Conservation (phyloP, 1,140 invertebrate species). For the Hermatobates lingyangjiaoensis region DNA sequence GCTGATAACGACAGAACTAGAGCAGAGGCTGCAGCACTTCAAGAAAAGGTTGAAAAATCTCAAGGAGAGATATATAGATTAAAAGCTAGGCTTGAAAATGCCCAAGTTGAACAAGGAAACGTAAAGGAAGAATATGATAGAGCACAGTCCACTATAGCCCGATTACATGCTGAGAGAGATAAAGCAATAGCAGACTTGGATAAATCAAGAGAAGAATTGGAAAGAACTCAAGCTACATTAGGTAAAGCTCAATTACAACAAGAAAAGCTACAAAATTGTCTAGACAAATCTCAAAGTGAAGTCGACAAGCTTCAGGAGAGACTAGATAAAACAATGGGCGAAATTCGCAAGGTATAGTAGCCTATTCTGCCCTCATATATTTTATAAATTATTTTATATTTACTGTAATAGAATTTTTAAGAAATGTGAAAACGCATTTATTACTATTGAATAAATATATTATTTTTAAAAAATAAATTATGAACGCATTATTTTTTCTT, state of each 20-base stretch:
- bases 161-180: slow-evolving; percentile 72
- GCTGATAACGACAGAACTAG: slow-evolving; percentile 71
- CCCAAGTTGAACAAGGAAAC: slow-evolving; percentile 80
- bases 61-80: slow-evolving; percentile 85
- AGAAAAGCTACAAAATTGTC: slow-evolving; percentile 67
- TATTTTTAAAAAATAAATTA: too few relatives aligned
- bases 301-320: slow-evolving; percentile 77
- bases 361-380: too few relatives aligned
- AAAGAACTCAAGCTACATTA: slow-evolving; percentile 67
- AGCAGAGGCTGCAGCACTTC: slow-evolving; percentile 60
- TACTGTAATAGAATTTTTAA: too few relatives aligned
- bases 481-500: too few relatives aligned
- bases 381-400: too few relatives aligned
- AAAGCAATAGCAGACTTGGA: slow-evolving; percentile 66
- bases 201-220: slow-evolving; percentile 75
- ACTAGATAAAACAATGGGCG: slow-evolving; percentile 56
- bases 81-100: slow-evolving; percentile 83
- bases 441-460: too few relatives aligned
- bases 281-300: slow-evolving; percentile 77
- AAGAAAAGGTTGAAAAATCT: slow-evolving; percentile 82
- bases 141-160: slow-evolving; percentile 47
- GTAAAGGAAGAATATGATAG: slow-evolving; percentile 78
- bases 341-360: slow-evolving; percentile 61
- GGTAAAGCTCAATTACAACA: slow-evolving; percentile 77
- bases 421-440: too few relatives aligned